Evolutionary conservation across 2,113 vertebrate species (phyloP).

Genomic region (Donacobius atricapilla): DNA sequence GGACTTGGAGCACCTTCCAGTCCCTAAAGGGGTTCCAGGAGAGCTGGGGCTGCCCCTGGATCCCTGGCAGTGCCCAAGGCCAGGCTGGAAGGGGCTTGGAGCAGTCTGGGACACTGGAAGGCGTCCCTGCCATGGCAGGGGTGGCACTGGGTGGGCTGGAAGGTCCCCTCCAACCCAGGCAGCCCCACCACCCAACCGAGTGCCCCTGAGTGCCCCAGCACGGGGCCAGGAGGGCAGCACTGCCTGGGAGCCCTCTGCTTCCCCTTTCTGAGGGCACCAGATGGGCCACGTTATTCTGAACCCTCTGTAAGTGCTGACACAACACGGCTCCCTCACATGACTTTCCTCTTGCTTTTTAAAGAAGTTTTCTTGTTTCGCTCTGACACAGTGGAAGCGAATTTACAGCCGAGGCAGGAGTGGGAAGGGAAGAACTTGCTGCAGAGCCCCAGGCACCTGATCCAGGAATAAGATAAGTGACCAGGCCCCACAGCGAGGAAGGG

Average conservation of each 20-base stretch:
- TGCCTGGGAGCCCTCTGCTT: neutral
- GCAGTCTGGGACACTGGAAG: fast-evolving
- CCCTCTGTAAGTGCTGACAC: neutral
- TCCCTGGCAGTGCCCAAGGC: fast-evolving
- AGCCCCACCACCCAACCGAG: neutral
- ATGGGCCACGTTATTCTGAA: neutral
- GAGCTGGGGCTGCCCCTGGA: neutral
- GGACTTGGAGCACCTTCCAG: neutral
- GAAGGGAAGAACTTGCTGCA: neutral
- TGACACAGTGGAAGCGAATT: conserved; percentile 18
- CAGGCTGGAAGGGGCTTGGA: fast-evolving
- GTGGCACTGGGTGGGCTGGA: neutral
- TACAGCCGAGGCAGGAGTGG: neutral
- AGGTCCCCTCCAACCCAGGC: neutral
- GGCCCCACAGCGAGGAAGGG: neutral
- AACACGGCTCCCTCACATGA: neutral
- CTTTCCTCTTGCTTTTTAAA: conserved; percentile 42
- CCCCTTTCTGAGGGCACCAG: neutral
- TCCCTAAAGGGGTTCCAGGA: neutral
- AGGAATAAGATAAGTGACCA: neutral
- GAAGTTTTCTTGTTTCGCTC: conserved; percentile 22
- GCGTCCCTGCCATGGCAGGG: neutral
- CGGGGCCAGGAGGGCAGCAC: fast-evolving
- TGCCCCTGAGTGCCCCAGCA: fast-evolving
- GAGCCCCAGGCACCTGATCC: neutral